Evolutionary conservation across 2,113 vertebrate species (phyloP).

Genomic region (Melanotaenia duboulayi): DNA sequence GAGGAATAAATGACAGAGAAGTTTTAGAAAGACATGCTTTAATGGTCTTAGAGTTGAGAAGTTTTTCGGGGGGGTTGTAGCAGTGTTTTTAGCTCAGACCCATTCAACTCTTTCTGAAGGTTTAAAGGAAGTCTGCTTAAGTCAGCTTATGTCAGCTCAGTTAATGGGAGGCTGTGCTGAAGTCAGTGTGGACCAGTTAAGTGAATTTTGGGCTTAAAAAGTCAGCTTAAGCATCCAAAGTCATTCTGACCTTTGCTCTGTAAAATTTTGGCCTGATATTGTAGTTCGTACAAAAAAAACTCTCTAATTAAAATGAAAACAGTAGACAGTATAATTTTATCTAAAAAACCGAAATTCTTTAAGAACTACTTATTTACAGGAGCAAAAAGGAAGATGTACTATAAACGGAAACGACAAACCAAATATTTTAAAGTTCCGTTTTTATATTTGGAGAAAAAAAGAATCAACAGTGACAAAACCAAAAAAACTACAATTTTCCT

Average conservation of each 20-base stretch:
- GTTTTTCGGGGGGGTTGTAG: conserved; percentile 46
- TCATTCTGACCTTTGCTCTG: conserved; percentile 39
- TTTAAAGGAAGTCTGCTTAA: conserved; percentile 56
- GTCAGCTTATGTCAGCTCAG: conserved; percentile 50
- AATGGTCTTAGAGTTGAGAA: conserved; percentile 75
- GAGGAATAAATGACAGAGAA: conserved; percentile 62
- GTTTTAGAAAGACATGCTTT: conserved; percentile 73
- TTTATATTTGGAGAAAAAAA: not conserved
- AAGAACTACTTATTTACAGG: not conserved
- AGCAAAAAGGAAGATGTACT: not conserved
- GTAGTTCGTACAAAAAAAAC: not conserved
- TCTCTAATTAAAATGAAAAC: not conserved
- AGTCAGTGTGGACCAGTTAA: conserved; percentile 43
- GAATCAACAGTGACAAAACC: not conserved
- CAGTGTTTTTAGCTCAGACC: conserved; percentile 40
- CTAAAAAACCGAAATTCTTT: not conserved
- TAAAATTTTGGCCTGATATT: conserved; percentile 10
- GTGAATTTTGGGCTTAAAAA: conserved; percentile 45
- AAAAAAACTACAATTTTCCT: not conserved
- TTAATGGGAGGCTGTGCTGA: conserved; percentile 41
- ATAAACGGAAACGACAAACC: not conserved
- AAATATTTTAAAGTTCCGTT: not conserved
- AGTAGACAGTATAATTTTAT: conserved; percentile 1
- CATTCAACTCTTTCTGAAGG: conserved; percentile 51
- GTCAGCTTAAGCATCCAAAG: conserved; percentile 38